Base-by-base conservation (phyloP, 2,797 vertebrate genomes). In the Poliocrania exsul region DNA sequence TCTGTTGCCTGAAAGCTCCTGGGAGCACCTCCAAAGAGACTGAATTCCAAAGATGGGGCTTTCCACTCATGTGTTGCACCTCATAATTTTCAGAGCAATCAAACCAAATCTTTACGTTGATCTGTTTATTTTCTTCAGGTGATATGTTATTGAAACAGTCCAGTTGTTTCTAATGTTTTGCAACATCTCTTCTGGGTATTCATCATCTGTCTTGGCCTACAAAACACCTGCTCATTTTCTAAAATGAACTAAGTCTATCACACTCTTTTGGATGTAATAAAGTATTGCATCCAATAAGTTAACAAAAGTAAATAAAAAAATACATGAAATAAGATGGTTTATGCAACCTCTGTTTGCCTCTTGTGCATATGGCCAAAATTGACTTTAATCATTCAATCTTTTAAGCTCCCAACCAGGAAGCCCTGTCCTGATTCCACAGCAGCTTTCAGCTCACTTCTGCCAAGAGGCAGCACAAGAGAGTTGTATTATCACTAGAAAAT, bases 401-500 rank as follows among this genome's bases (percentile, higher is more conserved):
- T 6, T 33, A 42, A 66, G 35, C 7, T 70, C 33, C 28, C 13
- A 57, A 3, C 4, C 25, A 71, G 25, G 35, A 67, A 82, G 7
- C 2, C 16, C 33, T 9, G 15, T 12, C 29, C 35, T 83, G n/a
- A 44, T 50, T 61, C 60, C 31, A n/a, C 15, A 64, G 37, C 57
- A 82, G 17, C 46, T 81, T 69, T 86, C 37, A 54, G 4, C 14
- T 25, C 11, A 57, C 31, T 89, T 50, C 66, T 35, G 35, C 20
- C 24, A 16, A 85, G 26, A 54, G 24, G 21, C 26, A 60, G n/a
- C 37, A 53, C 20, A 23, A 0, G 0, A 1, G 10, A 46, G 15
- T 15, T 67, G 16, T 28, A 10, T 53, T 49, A 29, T 42, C 66
- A 66, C 26, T 31, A 60, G 60, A 72, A 53, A 72, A 89, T 73